Evolutionary conservation across 2,113 vertebrate species (phyloP).

Genomic region (Murina feae): DNA sequence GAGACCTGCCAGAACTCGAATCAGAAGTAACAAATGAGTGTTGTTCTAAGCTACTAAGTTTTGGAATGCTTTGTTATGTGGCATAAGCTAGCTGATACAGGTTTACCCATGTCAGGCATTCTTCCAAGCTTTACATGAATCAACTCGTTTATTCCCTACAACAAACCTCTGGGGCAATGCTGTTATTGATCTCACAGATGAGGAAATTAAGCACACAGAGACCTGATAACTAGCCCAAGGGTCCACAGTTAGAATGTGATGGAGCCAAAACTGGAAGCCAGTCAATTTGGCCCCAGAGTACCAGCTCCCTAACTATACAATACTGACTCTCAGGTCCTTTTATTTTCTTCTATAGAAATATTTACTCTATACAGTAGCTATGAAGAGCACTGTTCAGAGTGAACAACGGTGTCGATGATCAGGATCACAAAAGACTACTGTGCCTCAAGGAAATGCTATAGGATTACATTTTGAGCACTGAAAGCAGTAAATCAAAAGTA

Average conservation of each 20-base stretch:
- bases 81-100: not conserved
- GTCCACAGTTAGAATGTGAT: not conserved
- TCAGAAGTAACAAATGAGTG: not conserved
- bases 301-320: not conserved
- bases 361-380: not conserved
- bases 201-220: not conserved
- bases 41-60: not conserved
- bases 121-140: not conserved
- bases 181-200: not conserved
- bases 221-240: not conserved
- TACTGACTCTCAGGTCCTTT: not conserved
- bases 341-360: not conserved
- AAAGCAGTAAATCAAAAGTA: not conserved
- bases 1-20: not conserved
- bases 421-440: not conserved
- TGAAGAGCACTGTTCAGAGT: not conserved
- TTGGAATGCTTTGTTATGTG: not conserved
- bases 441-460: not conserved
- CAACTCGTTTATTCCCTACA: not conserved
- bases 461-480: not conserved
- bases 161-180: not conserved
- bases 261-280: not conserved
- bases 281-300: not conserved
- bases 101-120: not conserved
- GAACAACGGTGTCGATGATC: not conserved